phyloP scores from a whole-genome alignment of 2,113 vertebrate genomes.

The Clupea harengus region DNA sequence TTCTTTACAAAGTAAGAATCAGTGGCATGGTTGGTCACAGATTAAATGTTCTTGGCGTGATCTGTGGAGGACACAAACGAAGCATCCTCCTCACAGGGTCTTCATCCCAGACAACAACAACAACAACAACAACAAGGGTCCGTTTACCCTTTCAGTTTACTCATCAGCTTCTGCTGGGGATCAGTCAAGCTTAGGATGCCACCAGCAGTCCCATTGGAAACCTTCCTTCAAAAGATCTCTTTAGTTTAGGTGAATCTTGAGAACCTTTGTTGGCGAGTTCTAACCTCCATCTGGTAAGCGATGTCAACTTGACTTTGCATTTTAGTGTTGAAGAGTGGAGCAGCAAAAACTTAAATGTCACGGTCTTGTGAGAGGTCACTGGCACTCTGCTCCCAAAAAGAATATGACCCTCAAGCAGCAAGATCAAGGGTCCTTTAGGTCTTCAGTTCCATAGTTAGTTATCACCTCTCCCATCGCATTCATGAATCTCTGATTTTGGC shows the following conservation, averaged over 20 bases:
- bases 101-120: conserved; percentile 20
- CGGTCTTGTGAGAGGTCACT: conserved; percentile 48
- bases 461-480: background rate
- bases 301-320: conserved; percentile 56
- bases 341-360: conserved; percentile 49
- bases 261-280: background rate
- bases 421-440: conserved; percentile 37
- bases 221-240: conserved; percentile 19
- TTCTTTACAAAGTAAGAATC: conserved; percentile 61
- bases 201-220: conserved; percentile 31
- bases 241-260: background rate
- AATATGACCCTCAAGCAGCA: conserved; percentile 38
- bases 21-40: conserved; percentile 73
- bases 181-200: conserved; percentile 32
- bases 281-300: conserved; percentile 25
- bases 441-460: background rate
- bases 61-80: conserved; percentile 40
- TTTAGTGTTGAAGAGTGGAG: conserved; percentile 64
- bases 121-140: conserved; percentile 32
- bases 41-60: conserved; percentile 48
- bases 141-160: conserved; percentile 16
- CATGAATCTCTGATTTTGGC: conserved; percentile 14
- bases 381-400: conserved; percentile 50
- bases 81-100: conserved; percentile 29
- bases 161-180: background rate